phyloP scores from a whole-genome alignment of 2,888 invertebrate genomes.

The Amiota mariae region DNA sequence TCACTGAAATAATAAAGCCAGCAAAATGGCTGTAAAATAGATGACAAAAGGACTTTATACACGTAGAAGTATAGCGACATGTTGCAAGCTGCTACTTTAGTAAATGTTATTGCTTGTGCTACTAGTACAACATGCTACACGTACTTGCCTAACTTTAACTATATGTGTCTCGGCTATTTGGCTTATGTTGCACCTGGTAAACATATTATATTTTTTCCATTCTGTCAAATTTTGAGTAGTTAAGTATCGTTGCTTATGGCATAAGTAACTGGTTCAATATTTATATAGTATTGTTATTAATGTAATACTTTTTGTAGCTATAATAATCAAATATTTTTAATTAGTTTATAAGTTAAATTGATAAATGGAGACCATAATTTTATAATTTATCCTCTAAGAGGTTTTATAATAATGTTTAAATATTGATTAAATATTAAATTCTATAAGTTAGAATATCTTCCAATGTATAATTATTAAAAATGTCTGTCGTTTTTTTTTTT shows the following conservation, averaged over 20 bases:
- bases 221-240: not conserved
- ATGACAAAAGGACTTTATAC: conserved; percentile 57
- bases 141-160: conserved; percentile 39
- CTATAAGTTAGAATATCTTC: no score
- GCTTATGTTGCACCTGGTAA: conserved; percentile 52
- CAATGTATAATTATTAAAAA: no score
- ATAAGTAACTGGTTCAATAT: conserved; percentile 63
- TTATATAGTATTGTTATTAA: conserved; percentile 54
- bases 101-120: conserved; percentile 1
- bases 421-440: no score
- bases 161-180: conserved; percentile 48
- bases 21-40: conserved; percentile 59
- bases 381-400: not conserved
- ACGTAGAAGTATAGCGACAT: conserved; percentile 35
- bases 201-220: not conserved
- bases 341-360: not conserved
- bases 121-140: conserved; percentile 6
- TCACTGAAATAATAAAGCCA: conserved; percentile 58
- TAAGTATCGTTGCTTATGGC: conserved; percentile 38
- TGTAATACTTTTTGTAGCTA: not conserved
- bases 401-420: not conserved
- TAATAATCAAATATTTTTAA: no score
- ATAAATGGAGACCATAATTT: not conserved
- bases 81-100: conserved; percentile 7
- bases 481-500: no score